These are phyloP conservation scores for Omphaloscelis lunosa DNA, from an alignment of 2,888 invertebrate species.

Conservation along the genomic window DNA sequence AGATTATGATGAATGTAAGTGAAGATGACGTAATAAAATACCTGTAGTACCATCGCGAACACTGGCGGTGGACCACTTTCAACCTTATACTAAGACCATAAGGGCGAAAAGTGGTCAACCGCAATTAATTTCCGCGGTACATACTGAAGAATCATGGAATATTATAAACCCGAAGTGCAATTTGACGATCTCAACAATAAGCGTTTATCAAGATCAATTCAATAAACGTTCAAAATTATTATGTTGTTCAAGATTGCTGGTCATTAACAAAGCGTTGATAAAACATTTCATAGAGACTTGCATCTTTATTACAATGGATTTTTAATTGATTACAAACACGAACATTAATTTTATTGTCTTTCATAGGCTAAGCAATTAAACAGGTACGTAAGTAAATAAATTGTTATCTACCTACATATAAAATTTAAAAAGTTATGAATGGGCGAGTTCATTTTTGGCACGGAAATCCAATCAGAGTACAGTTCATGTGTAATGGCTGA, in stretches of 20 bases:
- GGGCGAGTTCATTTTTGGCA: conserved; percentile 38
- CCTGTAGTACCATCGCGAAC: not conserved
- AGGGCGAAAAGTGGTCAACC: too few relatives aligned
- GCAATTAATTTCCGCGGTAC: not conserved
- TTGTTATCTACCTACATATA: not conserved
- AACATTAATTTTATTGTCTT: not conserved
- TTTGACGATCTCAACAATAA: not conserved
- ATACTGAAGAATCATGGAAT: not conserved
- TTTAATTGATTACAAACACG: conserved; percentile 41
- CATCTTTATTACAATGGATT: conserved; percentile 19
- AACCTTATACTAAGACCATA: too few relatives aligned
- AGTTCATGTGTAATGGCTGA: conserved; percentile 69
- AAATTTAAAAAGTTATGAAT: conserved; percentile 45
- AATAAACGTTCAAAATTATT: conserved; percentile 22
- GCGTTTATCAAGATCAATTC: conserved; percentile 22
- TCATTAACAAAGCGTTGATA: conserved; percentile 28
- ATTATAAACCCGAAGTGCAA: conserved; percentile 12
- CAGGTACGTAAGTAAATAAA: not conserved
- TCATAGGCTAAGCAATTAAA: conserved; percentile 9
- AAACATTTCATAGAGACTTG: conserved; percentile 16
- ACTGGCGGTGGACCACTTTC: too few relatives aligned
- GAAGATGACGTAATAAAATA: conserved; percentile 42
- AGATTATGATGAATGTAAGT: conserved; percentile 32
- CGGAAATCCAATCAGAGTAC: conserved; percentile 57
- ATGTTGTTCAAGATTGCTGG: conserved; percentile 13